Conservation (phyloP, 2,888 invertebrate genomes). For the Rhogogaster chlorosoma region DNA sequence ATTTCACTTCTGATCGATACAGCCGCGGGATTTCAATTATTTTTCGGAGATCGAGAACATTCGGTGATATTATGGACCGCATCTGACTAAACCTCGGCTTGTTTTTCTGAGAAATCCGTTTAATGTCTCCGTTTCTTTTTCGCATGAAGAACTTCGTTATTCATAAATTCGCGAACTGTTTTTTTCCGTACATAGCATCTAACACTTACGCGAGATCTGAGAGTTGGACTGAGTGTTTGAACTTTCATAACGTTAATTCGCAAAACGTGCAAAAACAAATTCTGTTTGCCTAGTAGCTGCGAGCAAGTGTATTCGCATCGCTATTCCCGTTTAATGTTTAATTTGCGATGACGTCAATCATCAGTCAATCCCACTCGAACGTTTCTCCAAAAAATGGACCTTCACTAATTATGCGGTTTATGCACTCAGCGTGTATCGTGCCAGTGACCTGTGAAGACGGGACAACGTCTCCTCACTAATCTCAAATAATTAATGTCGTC, state of each 20-base stretch:
- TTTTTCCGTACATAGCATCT: neutral
- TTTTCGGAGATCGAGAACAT: neutral
- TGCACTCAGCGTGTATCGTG: neutral
- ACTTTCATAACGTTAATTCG: constrained; percentile 16
- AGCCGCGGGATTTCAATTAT: neutral
- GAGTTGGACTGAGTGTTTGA: neutral
- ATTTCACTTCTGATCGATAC: neutral
- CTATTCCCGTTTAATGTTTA: neutral
- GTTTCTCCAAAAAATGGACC: neutral
- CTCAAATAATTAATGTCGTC: constrained; percentile 35
- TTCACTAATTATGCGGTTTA: neutral
- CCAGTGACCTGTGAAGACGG: neutral
- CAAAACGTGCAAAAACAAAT: constrained; percentile 13
- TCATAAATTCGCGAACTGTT: neutral
- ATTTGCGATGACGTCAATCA: constrained; percentile 21
- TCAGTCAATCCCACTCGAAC: neutral
- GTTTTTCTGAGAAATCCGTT: neutral
- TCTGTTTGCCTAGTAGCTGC: neutral
- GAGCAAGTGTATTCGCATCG: neutral
- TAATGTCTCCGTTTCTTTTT: neutral
- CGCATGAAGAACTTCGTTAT: neutral
- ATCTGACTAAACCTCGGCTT: neutral
- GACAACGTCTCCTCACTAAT: constrained; percentile 22
- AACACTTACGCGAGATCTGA: neutral
- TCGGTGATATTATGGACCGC: neutral